These are phyloP conservation scores for Furnarius figulus DNA, from an alignment of 2,113 vertebrate genomes.

Conservation along the genomic window DNA sequence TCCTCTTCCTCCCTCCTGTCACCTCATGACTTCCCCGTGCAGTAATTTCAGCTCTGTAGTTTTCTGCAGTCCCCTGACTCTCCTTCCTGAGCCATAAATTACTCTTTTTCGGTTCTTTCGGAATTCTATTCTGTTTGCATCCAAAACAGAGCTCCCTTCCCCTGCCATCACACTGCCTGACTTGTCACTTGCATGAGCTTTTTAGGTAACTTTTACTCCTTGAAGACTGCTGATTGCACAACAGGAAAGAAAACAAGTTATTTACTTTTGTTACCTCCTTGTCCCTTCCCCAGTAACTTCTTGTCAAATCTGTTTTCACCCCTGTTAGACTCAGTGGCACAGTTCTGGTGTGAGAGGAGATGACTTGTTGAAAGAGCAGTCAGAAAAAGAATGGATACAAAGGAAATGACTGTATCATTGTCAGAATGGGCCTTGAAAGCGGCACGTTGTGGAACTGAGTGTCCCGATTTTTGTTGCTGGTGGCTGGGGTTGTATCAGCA, in stretches of 20 bases:
- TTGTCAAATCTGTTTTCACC: background rate
- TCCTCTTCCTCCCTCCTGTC: background rate
- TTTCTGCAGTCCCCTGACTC: background rate
- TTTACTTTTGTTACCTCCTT: background rate
- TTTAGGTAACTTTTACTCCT: background rate
- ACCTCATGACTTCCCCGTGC: background rate
- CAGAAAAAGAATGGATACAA: background rate
- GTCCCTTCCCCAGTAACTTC: background rate
- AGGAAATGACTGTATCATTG: background rate
- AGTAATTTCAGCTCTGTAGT: background rate
- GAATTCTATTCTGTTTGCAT: background rate
- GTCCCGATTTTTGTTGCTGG: background rate
- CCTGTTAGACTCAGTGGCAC: background rate
- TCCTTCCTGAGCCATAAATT: background rate
- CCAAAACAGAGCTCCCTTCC: background rate
- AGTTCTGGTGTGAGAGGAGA: background rate
- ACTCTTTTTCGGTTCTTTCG: background rate
- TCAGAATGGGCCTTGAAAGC: background rate
- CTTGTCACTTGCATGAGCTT: background rate
- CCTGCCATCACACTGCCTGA: background rate
- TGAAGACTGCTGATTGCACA: background rate
- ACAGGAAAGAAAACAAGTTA: background rate
- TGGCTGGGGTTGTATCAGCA: background rate
- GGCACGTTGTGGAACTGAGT: accelerated
- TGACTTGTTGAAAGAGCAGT: background rate